Base-by-base conservation (phyloP, 2,113 vertebrate species). In the Pantherophis guttatus region DNA sequence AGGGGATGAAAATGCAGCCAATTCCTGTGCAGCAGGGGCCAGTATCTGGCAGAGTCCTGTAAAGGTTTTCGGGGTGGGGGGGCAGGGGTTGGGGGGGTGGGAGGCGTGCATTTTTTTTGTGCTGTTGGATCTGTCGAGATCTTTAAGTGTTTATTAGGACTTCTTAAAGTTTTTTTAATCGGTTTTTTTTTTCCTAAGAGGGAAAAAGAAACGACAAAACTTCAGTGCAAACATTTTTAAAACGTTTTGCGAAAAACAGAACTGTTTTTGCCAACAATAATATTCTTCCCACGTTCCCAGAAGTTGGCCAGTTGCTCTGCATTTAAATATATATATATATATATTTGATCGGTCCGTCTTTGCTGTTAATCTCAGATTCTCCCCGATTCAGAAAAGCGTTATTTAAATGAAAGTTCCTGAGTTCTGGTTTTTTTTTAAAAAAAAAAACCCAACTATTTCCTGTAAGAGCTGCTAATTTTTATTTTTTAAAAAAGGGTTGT, bases 391-490 rank as follows among this genome's bases (percentile, higher is more conserved):
- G 94, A 95, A 96, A 81, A 94, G 93, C 97, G 94, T 97, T 97
- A 97, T 98, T 98, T 98, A 97, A 95, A 90, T 97, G 95, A 90
- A 98, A 94, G 96, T 96, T 97, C 97, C 96, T 98, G 97, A 96
- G 97, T 98, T 97, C 97, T 98, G 97, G 98, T 98, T 98, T 97
- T 21, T 57, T 17, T 58, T 59, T 59, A 9, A 23, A 23, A 26
- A 24, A 48, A 48, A 48, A 48, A 48, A 44, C 44, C 44, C 97
- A 65, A 97, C 96, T 97, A 97, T 97, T 97, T 98, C 98, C 97
- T 98, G 97, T 97, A 97, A 97, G 97, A 98, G 98, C 98, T 99
- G 98, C 98, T 98, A 98, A 98, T 97, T 98, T 90, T 98, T 98
- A 98, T 98, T 98, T 97, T 97, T 98, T 97, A 97, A 96, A 95